Percentiles rank a stretch among this genome's conserved stretches.
Evolutionary conservation across 2,113 vertebrate species (phyloP).

Genomic region (Morone chrysops): DNA sequence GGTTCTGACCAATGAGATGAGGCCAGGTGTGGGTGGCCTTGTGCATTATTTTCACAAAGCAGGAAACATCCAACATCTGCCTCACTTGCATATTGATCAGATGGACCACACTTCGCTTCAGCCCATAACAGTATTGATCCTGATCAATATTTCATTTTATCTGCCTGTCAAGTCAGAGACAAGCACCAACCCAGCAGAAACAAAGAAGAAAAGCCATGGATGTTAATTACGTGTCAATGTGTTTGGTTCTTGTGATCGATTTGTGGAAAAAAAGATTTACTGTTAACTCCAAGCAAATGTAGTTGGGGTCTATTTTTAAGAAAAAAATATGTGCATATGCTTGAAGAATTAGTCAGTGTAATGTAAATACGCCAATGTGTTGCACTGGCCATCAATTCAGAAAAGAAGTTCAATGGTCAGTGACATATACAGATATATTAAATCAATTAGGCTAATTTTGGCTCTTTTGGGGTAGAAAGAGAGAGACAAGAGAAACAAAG

Average conservation of each 20-base stretch:
- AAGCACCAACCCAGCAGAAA: conserved; percentile 17
- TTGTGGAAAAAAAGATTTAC: conserved; percentile 38
- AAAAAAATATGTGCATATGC: background rate
- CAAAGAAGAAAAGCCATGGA: conserved; percentile 47
- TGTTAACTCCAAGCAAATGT: conserved; percentile 22
- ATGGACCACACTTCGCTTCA: conserved; percentile 55
- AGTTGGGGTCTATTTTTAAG: background rate
- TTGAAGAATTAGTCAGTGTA: conserved; percentile 7
- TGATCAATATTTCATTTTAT: conserved; percentile 83
- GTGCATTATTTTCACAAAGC: conserved; percentile 59
- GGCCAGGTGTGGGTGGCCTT: conserved; percentile 30
- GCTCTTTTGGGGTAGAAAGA: conserved; percentile 14
- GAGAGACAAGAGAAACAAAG: conserved; percentile 48
- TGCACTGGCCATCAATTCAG: conserved; percentile 7
- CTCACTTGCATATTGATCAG: conserved; percentile 67
- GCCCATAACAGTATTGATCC: conserved; percentile 57
- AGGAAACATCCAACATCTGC: conserved; percentile 54
- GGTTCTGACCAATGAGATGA: conserved; percentile 18
- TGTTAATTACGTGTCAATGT: conserved; percentile 67
- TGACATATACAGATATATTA: conserved; percentile 11
- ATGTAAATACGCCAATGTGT: conserved; percentile 32
- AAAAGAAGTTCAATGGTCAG: background rate
- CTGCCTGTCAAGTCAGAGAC: conserved; percentile 64
- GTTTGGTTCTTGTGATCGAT: conserved; percentile 61
- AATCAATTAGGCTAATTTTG: conserved; percentile 41